phyloP scores from a whole-genome alignment of 2,797 vertebrate species.

The Pangasius sanitwongsei region DNA sequence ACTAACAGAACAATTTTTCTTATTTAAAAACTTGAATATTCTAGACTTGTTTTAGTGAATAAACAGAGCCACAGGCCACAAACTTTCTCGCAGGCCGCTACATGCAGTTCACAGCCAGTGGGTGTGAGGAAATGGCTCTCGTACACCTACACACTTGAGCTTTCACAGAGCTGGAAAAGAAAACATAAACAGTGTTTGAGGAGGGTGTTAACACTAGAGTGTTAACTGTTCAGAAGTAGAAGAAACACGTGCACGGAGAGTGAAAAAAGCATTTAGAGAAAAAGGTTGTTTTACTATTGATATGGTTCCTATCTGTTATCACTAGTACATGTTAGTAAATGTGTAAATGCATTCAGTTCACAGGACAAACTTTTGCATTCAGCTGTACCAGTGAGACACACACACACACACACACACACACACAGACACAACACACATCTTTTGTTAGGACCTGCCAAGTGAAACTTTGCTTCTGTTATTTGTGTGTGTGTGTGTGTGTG shows the following conservation, averaged over 20 bases:
- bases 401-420: not conserved
- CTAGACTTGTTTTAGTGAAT: not conserved
- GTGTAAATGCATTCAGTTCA: too few species aligned
- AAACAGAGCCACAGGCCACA: not conserved
- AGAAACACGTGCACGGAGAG: not conserved
- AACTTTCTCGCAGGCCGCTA: not conserved
- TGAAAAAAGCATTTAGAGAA: not conserved
- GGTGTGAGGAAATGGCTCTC: not conserved
- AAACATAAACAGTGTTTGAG: not conserved
- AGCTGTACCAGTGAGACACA: not conserved
- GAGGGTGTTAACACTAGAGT: not conserved
- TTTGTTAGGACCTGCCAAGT: not conserved
- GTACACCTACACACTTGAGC: not conserved
- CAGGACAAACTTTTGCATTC: not conserved
- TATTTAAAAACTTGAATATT: too few species aligned
- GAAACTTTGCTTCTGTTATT: not conserved
- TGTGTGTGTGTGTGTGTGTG: slow-evolving; percentile 15
- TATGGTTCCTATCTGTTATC: too few species aligned
- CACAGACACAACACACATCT: not conserved
- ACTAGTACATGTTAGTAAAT: not conserved
- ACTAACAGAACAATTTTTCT: too few species aligned
- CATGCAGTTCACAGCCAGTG: too few species aligned
- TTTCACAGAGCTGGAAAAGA: not conserved
- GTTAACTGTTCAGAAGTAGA: not conserved
- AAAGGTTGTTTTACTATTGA: not conserved